These are phyloP conservation scores for Aldabrachelys gigantea DNA, from an alignment of 2,113 vertebrate genomes.

Conservation along the genomic window DNA sequence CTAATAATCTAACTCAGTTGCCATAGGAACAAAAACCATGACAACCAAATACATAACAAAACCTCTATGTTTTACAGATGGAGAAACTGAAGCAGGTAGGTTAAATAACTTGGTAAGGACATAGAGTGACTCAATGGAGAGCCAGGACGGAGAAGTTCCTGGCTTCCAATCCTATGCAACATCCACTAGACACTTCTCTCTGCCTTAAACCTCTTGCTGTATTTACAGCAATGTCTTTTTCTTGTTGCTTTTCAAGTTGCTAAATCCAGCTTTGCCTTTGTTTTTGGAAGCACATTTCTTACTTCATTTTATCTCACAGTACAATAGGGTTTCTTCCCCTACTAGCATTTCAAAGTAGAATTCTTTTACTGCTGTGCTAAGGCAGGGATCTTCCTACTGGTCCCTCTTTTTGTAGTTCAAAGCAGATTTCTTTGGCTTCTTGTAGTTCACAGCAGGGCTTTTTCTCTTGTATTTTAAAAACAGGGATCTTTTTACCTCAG, in stretches of 20 bases:
- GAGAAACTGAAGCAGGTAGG: not conserved
- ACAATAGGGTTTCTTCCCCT: not conserved
- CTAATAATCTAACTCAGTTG: too few species aligned
- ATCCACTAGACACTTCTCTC: not conserved
- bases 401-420: constrained; percentile 67
- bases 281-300: constrained; percentile 33
- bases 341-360: constrained; percentile 70
- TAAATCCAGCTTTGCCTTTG: constrained; percentile 13
- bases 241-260: constrained; percentile 4
- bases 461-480: constrained; percentile 58
- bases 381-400: constrained; percentile 45
- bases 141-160: not conserved
- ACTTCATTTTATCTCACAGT: constrained; percentile 41
- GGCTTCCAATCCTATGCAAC: not conserved
- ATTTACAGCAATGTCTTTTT: constrained; percentile 17
- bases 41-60: too few species aligned
- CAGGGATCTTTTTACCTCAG: constrained; percentile 57
- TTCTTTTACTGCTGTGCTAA: constrained; percentile 40
- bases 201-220: not conserved
- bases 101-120: not conserved
- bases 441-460: constrained; percentile 67
- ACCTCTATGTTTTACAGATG: not conserved
- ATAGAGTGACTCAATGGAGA: not conserved
- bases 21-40: too few species aligned
- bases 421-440: constrained; percentile 52